Percentiles rank a stretch among this genome's conserved stretches.
Conservation (phyloP, 2,113 vertebrate genomes). For the Gambusia holbrooki region DNA sequence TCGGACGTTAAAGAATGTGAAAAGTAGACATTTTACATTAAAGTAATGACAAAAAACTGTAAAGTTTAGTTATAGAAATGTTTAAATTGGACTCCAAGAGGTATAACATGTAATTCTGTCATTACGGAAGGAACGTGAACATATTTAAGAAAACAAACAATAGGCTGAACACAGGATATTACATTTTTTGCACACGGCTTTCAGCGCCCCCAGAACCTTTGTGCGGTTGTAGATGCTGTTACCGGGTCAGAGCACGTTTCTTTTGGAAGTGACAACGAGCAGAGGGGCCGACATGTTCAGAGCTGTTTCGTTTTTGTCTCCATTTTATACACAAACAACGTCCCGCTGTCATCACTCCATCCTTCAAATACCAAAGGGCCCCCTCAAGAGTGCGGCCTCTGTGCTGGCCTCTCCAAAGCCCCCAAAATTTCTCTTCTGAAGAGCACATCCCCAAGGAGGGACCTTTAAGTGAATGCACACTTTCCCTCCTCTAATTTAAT, state of each 20-base stretch:
- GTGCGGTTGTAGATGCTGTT: slow-evolving; percentile 40
- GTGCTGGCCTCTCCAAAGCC: slow-evolving; percentile 46
- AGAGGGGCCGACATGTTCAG: slow-evolving; percentile 66
- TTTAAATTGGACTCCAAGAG: background rate
- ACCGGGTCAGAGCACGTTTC: slow-evolving; percentile 61
- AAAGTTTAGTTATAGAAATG: too few relatives aligned
- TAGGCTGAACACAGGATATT: slow-evolving; percentile 11
- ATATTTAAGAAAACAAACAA: slow-evolving; percentile 4
- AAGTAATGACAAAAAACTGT: too few relatives aligned
- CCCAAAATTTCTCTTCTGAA: slow-evolving; percentile 46
- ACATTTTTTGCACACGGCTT: slow-evolving; percentile 9
- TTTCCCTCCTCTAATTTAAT: slow-evolving; percentile 27
- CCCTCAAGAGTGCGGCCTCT: slow-evolving; percentile 48
- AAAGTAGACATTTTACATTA: too few relatives aligned
- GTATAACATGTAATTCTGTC: background rate
- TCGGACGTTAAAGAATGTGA: too few relatives aligned
- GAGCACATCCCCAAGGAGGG: slow-evolving; percentile 53
- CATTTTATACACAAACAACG: slow-evolving; percentile 73
- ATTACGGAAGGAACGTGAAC: slow-evolving; percentile 29
- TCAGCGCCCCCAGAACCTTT: slow-evolving; percentile 32
- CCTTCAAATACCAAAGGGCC: slow-evolving; percentile 71
- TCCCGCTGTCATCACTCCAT: slow-evolving; percentile 77
- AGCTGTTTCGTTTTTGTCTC: slow-evolving; percentile 73
- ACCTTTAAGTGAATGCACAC: slow-evolving; percentile 29
- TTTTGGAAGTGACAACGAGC: slow-evolving; percentile 54